Evolutionary conservation across 2,797 vertebrate genomes (phyloP).

Genomic region (Lophotriccus pileatus): DNA sequence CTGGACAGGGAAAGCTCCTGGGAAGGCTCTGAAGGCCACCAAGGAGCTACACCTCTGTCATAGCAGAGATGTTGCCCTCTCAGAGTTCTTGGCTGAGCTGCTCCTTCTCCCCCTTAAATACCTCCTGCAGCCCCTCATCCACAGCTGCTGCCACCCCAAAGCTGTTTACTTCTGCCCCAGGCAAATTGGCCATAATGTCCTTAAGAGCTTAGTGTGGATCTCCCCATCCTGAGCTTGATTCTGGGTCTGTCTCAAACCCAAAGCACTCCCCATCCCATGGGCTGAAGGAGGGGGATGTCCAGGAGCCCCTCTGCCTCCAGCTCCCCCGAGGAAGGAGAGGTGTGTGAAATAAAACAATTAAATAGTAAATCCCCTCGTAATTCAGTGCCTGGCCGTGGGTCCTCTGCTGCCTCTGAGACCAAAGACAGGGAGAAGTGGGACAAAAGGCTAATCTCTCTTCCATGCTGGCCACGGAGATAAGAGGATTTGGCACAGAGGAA

Average conservation of each 20-base stretch:
- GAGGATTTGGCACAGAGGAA: constrained; percentile 5
- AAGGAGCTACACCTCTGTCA: fast-evolving
- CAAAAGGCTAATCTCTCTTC: background rate
- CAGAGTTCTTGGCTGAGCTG: background rate
- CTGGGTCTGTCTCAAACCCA: background rate
- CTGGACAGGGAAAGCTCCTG: fast-evolving
- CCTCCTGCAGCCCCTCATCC: background rate
- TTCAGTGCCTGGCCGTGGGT: background rate
- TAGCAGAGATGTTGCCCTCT: background rate
- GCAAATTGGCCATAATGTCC: fast-evolving
- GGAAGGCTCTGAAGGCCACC: background rate
- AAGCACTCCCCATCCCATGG: fast-evolving
- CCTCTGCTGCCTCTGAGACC: background rate
- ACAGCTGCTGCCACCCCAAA: background rate
- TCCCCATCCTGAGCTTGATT: fast-evolving
- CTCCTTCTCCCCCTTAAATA: background rate
- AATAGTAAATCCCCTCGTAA: background rate
- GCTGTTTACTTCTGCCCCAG: background rate
- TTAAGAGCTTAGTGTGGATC: background rate
- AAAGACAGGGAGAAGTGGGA: background rate
- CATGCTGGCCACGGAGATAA: background rate
- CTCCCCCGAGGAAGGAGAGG: background rate
- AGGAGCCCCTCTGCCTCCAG: background rate
- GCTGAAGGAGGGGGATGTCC: background rate
- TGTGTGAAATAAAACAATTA: background rate